Evolutionary conservation across 2,113 vertebrate genomes (phyloP).

Genomic region (Natator depressus): DNA sequence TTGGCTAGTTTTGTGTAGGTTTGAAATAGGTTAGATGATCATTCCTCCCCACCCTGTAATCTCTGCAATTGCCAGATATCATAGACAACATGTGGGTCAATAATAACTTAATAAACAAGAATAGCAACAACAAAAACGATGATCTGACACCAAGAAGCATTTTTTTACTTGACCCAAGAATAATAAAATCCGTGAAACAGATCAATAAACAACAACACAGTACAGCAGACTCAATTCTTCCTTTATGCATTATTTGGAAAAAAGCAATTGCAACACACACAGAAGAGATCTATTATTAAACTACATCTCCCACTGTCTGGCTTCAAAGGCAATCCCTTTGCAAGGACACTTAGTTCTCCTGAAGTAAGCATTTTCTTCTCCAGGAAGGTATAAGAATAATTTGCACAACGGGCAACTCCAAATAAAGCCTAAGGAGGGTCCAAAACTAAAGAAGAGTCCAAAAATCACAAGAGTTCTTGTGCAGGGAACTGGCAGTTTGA

Average conservation of each 20-base stretch:
- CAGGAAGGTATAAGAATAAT: not conserved
- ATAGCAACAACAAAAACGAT: not conserved
- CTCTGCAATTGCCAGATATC: not conserved
- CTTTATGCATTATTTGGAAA: accelerated
- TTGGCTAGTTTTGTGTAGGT: not conserved
- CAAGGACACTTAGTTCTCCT: accelerated
- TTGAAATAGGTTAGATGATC: not conserved
- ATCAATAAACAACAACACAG: not conserved
- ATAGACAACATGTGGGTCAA: not conserved
- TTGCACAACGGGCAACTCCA: not conserved
- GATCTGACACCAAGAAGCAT: not conserved
- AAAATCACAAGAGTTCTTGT: not conserved
- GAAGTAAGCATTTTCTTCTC: not conserved
- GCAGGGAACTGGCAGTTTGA: not conserved
- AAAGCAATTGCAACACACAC: accelerated
- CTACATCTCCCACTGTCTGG: not conserved
- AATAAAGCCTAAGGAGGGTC: not conserved
- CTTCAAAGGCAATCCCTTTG: not conserved
- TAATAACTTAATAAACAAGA: not conserved
- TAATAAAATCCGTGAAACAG: not conserved
- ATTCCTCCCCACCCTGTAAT: not conserved
- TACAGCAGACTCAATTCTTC: not conserved
- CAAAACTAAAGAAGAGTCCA: accelerated
- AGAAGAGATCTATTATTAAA: not conserved
- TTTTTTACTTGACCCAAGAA: not conserved